A percentile compares a stretch with the other conserved stretches of the same genome.
Evolutionary conservation across 2,113 vertebrate genomes (phyloP).

Genomic region (Psettodes erumei): DNA sequence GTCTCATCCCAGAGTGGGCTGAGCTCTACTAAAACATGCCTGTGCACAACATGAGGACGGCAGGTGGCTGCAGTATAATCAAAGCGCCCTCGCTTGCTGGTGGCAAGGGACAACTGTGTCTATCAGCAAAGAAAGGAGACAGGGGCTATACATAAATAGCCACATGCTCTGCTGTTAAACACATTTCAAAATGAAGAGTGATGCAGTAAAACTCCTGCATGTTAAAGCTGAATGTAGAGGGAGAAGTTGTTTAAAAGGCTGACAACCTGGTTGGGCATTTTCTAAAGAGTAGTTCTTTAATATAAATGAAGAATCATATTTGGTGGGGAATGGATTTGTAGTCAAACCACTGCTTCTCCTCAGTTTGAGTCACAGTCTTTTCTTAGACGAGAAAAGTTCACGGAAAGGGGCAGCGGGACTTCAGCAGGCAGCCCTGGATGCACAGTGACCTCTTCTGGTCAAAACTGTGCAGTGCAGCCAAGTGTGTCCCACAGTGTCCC

Average conservation of each 20-base stretch:
- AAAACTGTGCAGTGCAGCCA: neutral
- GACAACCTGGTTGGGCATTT: neutral
- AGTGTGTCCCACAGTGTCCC: neutral
- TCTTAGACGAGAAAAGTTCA: neutral
- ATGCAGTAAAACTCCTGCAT: neutral
- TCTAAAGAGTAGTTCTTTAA: neutral
- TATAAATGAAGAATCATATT: too few relatives aligned
- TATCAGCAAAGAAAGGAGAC: slow-evolving; percentile 60
- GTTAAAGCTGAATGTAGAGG: neutral
- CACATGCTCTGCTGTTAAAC: slow-evolving; percentile 11
- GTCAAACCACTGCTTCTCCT: neutral
- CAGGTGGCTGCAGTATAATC: slow-evolving; percentile 72
- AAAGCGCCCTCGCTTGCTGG: slow-evolving; percentile 47
- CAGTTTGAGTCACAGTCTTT: neutral
- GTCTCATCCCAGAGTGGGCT: slow-evolving; percentile 38
- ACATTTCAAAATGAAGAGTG: neutral
- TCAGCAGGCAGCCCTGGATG: accelerated
- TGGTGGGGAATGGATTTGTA: too few relatives aligned
- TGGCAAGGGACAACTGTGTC: slow-evolving; percentile 78
- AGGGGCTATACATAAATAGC: slow-evolving; percentile 63
- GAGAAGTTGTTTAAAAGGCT: too few relatives aligned
- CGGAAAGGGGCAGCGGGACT: neutral
- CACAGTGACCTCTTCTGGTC: slow-evolving; percentile 57
- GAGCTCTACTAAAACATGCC: slow-evolving; percentile 51
- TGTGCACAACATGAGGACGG: slow-evolving; percentile 62